phyloP scores from a whole-genome alignment of 2,113 vertebrate species.

The Dicerorhinus sumatrensis region DNA sequence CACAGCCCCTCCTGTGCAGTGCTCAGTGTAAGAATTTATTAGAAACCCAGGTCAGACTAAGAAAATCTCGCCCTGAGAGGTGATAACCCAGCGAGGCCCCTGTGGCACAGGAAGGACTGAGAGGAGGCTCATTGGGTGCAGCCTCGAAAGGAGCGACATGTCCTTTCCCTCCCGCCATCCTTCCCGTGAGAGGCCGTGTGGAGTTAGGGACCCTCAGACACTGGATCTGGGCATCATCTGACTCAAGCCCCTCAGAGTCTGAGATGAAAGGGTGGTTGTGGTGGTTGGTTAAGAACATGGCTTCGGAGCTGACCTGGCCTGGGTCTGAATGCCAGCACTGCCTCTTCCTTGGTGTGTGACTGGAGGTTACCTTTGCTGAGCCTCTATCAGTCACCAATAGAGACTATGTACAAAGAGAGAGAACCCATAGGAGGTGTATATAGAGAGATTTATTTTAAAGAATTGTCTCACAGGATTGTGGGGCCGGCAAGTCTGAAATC shows the following conservation, averaged over 20 bases:
- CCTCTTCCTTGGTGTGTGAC: not conserved
- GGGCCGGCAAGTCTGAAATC: not conserved
- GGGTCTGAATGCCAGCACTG: not conserved
- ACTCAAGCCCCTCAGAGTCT: not conserved
- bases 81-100: not conserved
- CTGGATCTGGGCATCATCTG: not conserved
- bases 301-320: not conserved
- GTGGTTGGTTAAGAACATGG: not conserved
- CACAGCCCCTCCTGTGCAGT: accelerated
- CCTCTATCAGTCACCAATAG: not conserved
- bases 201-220: not conserved
- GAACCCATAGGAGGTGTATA: not conserved
- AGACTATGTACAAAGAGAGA: not conserved
- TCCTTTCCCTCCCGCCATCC: not conserved
- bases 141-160: not conserved
- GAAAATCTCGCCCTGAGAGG: not conserved
- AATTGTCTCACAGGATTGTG: not conserved
- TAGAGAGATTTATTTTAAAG: not conserved
- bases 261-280: not conserved
- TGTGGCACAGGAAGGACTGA: not conserved
- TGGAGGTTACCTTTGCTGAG: not conserved
- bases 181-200: not conserved
- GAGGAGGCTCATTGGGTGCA: not conserved
- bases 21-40: not conserved
- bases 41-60: not conserved